These are phyloP conservation scores for Calcarius lapponicus DNA, from an alignment of 2,797 vertebrate genomes.

Conservation along the genomic window DNA sequence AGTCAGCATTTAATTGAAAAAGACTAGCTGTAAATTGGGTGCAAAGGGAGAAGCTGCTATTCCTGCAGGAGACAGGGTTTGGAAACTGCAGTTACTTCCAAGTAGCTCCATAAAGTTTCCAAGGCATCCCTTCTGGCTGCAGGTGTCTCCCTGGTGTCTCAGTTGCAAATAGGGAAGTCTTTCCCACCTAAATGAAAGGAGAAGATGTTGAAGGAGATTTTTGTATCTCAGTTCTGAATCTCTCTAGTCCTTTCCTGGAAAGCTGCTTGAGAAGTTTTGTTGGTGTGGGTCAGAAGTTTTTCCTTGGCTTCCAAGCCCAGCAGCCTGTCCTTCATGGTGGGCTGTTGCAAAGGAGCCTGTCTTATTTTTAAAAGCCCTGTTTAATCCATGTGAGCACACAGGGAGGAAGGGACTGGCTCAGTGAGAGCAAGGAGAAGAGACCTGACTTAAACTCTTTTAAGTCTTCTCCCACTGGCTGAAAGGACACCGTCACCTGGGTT, in stretches of 20 bases:
- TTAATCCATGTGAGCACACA: not conserved
- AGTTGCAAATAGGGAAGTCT: not conserved
- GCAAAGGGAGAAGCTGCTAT: conserved; percentile 60
- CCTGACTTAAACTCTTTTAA: not conserved
- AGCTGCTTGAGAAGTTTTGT: not conserved
- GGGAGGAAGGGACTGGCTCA: not conserved
- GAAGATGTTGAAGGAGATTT: conserved; percentile 4
- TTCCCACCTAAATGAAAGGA: not conserved
- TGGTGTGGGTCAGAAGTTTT: not conserved
- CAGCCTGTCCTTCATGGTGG: not conserved
- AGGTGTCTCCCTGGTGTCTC: conserved; percentile 43
- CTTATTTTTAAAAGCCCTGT: not conserved
- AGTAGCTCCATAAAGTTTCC: conserved; percentile 5
- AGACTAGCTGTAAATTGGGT: not conserved
- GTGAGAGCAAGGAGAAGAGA: not conserved
- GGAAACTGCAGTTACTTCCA: conserved; percentile 1
- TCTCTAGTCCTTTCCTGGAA: not conserved
- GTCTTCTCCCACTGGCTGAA: not conserved
- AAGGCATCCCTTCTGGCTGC: conserved; percentile 30
- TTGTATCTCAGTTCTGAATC: not conserved
- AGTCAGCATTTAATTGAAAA: conserved; percentile 11
- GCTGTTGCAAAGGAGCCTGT: not conserved
- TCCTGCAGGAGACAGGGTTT: conserved; percentile 35
- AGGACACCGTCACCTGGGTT: not conserved
- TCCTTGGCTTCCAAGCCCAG: not conserved